Evolutionary conservation across 2,888 invertebrate genomes (phyloP).

Genomic region (Drosophila mercatorum): DNA sequence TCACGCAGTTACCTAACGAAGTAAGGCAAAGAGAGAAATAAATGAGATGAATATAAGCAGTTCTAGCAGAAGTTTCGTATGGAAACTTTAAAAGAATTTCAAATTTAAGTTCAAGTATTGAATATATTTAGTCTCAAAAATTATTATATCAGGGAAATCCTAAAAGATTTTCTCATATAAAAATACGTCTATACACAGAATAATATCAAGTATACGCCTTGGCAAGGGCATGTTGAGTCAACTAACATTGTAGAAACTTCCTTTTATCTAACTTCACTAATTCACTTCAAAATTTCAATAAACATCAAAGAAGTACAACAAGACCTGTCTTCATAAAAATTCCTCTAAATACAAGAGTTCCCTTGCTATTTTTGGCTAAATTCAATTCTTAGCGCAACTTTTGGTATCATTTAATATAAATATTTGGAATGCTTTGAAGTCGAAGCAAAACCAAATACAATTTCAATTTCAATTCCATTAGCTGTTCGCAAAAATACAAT

Average conservation of each 20-base stretch:
- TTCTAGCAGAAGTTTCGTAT: no score
- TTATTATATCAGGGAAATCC: no score
- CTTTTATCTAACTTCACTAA: not conserved
- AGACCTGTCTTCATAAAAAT: not conserved
- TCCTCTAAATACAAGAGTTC: not conserved
- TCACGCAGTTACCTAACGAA: not conserved
- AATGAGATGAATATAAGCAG: no score
- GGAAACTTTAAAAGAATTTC: no score
- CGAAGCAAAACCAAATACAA: slow-evolving; percentile 44
- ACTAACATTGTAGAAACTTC: no score
- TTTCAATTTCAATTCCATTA: slow-evolving; percentile 70
- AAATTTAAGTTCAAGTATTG: no score
- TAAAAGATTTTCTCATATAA: no score
- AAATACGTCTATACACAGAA: no score
- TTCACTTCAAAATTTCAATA: not conserved
- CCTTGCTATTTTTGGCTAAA: not conserved
- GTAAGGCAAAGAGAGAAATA: not conserved
- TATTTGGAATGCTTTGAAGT: slow-evolving; percentile 55
- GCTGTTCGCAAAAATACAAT: slow-evolving; percentile 56
- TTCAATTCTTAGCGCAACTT: slow-evolving; percentile 6
- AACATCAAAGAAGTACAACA: not conserved
- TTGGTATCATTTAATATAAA: slow-evolving; percentile 48
- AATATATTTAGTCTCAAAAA: no score
- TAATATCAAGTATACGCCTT: no score
- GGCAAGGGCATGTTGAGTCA: no score